Evolutionary conservation across 2,888 invertebrate genomes (phyloP), one percentile per base, ranked within the genome.

Genomic region (Euzetes globulus): DNA sequence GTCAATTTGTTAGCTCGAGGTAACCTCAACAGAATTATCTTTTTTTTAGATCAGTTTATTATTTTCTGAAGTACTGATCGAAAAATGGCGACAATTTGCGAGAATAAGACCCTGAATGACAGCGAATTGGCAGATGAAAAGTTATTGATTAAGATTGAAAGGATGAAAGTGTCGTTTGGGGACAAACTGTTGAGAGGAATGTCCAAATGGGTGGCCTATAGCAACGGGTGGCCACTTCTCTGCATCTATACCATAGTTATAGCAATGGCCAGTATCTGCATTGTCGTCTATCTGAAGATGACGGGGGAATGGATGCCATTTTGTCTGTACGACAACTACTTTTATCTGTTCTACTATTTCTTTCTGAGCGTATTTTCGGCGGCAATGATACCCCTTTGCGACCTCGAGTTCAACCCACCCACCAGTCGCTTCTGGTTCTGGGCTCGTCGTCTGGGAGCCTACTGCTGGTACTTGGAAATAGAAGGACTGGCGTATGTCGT

Each of bases 311-410:
- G 19, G 22, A 47, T n/a, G 71, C 41, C 47, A 15, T 74, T 74
- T n/a, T 74, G 74, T 58, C 41, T 74, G 15, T 74, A 74, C 47
- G 74, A 74, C 47, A 74, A 68, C 47, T 68, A 22, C 11, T 73
- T 17, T 22, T 73, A 25, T 25, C 11, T 41, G 6, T 7, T 17
- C 1, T 74, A 55, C 58, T 74, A 74, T 25, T 19, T 74, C 15
- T 55, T 9, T 5, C 19, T 29, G 2, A 50, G 22, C 19, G 27
- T 74, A 1, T 33, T 47, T 1, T 41, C 55, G 7, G 13, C 52
- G 17, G 15, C n/a, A 15, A 5, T 50, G 5, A 74, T 74, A 60
- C 60, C 60, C 1, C 11, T 60, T 1, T 1, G 3, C 17, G 60
- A 60, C n/a, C 17, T 33, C 9, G n/a, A n/a, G 9, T 17, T 29